phyloP scores from a whole-genome alignment of 2,797 vertebrate genomes.

The Phrynocephalus guinanensis region DNA sequence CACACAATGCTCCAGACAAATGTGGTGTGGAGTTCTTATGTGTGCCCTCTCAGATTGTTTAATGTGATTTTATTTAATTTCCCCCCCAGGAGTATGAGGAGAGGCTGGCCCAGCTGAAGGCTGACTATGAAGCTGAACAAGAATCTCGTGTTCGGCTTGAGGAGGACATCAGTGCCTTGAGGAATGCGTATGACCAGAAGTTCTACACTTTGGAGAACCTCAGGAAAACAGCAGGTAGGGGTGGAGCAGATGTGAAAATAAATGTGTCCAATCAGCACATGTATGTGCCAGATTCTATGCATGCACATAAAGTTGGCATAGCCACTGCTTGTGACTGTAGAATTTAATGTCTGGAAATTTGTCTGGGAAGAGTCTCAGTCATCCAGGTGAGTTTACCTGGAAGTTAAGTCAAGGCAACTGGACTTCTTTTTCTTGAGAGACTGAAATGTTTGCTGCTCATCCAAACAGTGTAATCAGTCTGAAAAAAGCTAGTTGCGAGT shows the following conservation, averaged over 20 bases:
- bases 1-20: no score
- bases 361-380: no score
- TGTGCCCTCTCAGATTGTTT: neutral
- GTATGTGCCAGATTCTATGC: neutral
- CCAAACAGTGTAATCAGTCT: no score
- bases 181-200: constrained; percentile 82
- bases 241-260: neutral
- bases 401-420: no score
- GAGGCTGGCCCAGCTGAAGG: constrained; percentile 84
- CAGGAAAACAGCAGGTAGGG: constrained; percentile 69
- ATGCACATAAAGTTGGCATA: neutral
- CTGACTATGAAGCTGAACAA: constrained; percentile 87
- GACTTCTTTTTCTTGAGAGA: no score
- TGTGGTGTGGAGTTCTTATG: neutral
- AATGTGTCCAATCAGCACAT: neutral
- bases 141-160: constrained; percentile 84
- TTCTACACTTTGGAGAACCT: constrained; percentile 77
- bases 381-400: no score
- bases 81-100: constrained; percentile 85
- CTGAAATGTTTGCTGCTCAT: no score
- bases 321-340: neutral
- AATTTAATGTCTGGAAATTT: neutral
- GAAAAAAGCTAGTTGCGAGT: no score
- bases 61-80: neutral
- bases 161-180: constrained; percentile 85